phyloP scores from a whole-genome alignment of 2,888 invertebrate genomes.

The Dendrolimus houi region DNA sequence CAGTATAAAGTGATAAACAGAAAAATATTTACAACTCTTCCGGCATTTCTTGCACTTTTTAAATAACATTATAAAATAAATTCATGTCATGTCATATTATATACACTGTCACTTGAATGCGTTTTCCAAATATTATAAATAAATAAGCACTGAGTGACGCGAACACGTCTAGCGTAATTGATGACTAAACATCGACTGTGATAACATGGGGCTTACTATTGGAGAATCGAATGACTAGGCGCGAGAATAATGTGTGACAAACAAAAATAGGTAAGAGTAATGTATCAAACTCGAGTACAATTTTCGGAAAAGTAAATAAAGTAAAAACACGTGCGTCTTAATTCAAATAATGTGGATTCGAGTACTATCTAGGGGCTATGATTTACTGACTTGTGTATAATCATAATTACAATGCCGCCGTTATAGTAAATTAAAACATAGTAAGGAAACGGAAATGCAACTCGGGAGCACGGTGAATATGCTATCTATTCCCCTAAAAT shows the following conservation, averaged over 20 bases:
- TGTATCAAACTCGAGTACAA: no score
- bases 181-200: background rate
- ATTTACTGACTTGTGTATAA: no score
- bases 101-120: background rate
- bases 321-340: no score
- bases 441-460: no score
- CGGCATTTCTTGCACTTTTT: slow-evolving; percentile 60
- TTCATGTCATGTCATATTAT: background rate
- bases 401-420: no score
- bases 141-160: background rate
- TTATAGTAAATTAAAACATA: no score
- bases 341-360: no score
- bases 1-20: background rate
- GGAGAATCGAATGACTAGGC: background rate
- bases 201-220: background rate
- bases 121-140: background rate
- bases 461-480: no score
- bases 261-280: no score
- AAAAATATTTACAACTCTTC: slow-evolving; percentile 49
- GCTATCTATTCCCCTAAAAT: no score
- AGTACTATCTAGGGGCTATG: no score
- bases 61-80: slow-evolving; percentile 39
- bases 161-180: background rate
- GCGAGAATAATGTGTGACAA: background rate
- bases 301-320: no score